A percentile compares a stretch with the other conserved stretches of the same genome.
Evolutionary conservation across 2,888 invertebrate species (phyloP).

Genomic region (Reticulitermes lucifugus): DNA sequence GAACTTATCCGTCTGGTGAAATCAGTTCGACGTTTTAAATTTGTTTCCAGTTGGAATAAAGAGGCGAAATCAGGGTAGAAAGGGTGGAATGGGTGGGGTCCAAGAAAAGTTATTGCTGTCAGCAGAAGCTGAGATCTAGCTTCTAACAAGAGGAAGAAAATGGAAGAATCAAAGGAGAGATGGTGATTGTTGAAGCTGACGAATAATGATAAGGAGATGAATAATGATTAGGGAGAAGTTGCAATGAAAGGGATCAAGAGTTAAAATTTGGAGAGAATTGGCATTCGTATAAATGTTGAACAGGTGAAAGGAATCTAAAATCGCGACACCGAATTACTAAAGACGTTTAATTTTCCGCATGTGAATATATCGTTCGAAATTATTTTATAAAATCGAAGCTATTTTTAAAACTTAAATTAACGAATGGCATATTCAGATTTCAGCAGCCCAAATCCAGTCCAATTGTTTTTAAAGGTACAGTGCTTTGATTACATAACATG

Average conservation of each 20-base stretch:
- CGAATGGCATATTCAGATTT: too few species aligned
- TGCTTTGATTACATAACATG: too few species aligned
- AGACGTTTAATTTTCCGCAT: neutral
- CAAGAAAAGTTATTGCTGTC: neutral
- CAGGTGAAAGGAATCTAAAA: neutral
- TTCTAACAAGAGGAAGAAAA: neutral
- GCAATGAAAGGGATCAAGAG: slow-evolving; percentile 12
- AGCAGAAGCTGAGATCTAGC: neutral
- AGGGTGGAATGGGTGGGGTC: too few species aligned
- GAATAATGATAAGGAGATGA: neutral
- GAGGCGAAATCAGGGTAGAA: neutral
- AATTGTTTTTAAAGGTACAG: too few species aligned
- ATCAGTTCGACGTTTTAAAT: neutral
- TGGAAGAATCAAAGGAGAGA: neutral
- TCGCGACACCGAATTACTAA: neutral
- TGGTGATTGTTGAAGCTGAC: neutral
- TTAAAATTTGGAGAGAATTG: neutral
- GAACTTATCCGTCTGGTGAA: neutral
- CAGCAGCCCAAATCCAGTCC: too few species aligned
- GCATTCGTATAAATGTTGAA: neutral
- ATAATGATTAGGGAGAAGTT: slow-evolving; percentile 9
- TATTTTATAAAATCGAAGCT: too few species aligned
- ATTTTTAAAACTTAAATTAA: too few species aligned
- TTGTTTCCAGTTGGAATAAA: neutral
- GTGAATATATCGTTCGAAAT: too few species aligned